Evolutionary conservation across 2,797 vertebrate species (phyloP).

Genomic region (Danio tinwini): DNA sequence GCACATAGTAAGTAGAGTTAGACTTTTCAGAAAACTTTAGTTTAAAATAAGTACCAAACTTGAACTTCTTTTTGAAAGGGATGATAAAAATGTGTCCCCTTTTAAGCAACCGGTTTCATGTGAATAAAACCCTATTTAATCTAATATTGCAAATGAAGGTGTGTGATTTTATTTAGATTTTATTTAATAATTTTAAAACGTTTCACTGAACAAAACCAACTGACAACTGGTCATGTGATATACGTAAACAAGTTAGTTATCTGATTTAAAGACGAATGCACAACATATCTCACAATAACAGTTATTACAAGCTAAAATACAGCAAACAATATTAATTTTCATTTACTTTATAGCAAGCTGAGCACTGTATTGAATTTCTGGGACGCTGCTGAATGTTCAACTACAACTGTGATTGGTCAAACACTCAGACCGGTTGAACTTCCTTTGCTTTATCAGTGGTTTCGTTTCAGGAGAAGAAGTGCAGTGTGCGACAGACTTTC

Average conservation of each 20-base stretch:
- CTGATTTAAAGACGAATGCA: background rate
- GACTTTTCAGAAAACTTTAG: no score
- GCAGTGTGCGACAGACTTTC: background rate
- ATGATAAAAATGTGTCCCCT: no score
- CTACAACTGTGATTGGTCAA: conserved; percentile 24
- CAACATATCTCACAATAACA: background rate
- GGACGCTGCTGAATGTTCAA: background rate
- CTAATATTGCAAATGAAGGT: background rate
- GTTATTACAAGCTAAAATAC: background rate
- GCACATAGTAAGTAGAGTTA: no score
- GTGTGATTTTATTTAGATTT: background rate
- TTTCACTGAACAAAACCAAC: no score
- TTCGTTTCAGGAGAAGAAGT: conserved; percentile 34
- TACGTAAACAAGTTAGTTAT: no score
- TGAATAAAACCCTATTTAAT: background rate
- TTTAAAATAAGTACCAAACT: no score
- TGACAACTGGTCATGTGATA: no score
- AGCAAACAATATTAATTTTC: background rate
- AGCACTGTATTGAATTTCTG: background rate
- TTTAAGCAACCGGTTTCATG: no score
- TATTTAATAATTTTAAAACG: background rate
- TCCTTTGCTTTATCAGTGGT: background rate
- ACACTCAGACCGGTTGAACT: background rate
- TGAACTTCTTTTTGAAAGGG: no score
- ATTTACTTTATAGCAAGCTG: background rate